These are phyloP conservation scores for Agrochola litura DNA, from an alignment of 2,888 invertebrate species.

Conservation along the genomic window DNA sequence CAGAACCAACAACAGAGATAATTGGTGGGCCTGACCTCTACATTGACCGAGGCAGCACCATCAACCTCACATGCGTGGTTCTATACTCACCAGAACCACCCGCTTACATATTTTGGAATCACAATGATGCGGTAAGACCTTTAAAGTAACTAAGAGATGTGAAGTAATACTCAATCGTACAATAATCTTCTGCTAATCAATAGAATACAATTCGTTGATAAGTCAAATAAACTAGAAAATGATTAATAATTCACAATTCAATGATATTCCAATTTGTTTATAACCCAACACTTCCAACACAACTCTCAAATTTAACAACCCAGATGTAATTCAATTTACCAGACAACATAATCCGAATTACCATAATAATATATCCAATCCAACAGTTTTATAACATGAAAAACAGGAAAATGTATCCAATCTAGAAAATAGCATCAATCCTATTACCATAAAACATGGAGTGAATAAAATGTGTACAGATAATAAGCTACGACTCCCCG, in stretches of 20 bases:
- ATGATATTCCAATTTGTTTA: constrained; percentile 23
- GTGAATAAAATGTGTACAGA: constrained; percentile 89
- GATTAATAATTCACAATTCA: not conserved
- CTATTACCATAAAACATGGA: constrained; percentile 69
- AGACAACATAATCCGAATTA: constrained; percentile 59
- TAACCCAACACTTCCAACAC: constrained; percentile 1
- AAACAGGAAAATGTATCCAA: constrained; percentile 71
- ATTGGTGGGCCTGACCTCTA: constrained; percentile 97
- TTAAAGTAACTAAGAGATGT: not conserved
- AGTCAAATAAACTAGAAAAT: not conserved
- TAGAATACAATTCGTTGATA: not conserved
- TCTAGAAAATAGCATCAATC: constrained; percentile 68
- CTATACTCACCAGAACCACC: constrained; percentile 97
- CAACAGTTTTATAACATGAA: constrained; percentile 64
- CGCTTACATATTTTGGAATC: constrained; percentile 98
- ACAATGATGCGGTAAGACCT: constrained; percentile 95
- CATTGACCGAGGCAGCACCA: constrained; percentile 98
- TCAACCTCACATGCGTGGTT: constrained; percentile 98
- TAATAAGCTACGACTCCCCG: constrained; percentile 98
- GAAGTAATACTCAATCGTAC: no score
- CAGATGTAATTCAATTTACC: constrained; percentile 49
- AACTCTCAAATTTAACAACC: constrained; percentile 64
- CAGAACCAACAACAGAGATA: constrained; percentile 98
- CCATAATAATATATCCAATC: constrained; percentile 64
- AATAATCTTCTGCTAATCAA: not conserved